Percentiles rank a stretch among this genome's conserved stretches.
phyloP scores from a whole-genome alignment of 2,797 vertebrate genomes.

The Centroberyx gerrardi region DNA sequence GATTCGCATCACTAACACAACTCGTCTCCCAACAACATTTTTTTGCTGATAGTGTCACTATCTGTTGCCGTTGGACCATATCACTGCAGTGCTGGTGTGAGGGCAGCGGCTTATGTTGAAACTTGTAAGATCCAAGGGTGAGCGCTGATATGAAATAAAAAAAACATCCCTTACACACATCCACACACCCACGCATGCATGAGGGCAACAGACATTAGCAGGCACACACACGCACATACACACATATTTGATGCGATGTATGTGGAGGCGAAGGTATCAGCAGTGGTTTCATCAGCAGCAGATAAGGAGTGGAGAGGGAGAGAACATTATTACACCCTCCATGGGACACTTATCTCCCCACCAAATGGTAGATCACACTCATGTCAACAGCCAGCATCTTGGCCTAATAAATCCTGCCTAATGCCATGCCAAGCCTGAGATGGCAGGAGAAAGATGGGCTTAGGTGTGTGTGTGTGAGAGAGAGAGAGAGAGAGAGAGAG shows the following conservation, averaged over 20 bases:
- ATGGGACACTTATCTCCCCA: constrained; percentile 83
- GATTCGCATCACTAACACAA: constrained; percentile 48
- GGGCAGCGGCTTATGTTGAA: constrained; percentile 53
- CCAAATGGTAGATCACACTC: constrained; percentile 84
- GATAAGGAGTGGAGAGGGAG: constrained; percentile 78
- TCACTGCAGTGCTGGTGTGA: constrained; percentile 34
- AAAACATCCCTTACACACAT: constrained; percentile 45
- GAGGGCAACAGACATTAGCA: constrained; percentile 34
- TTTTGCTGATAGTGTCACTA: constrained; percentile 35
- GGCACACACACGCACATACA: background rate
- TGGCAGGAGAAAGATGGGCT: constrained; percentile 67
- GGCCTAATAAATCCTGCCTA: constrained; percentile 84
- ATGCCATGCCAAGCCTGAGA: constrained; percentile 69
- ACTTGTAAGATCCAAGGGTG: constrained; percentile 49
- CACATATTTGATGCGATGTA: constrained; percentile 21
- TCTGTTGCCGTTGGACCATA: constrained; percentile 36
- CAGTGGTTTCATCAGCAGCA: constrained; percentile 78
- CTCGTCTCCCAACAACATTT: constrained; percentile 49
- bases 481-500: background rate
- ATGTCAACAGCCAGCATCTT: constrained; percentile 84
- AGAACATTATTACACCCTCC: constrained; percentile 85
- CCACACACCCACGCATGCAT: constrained; percentile 4
- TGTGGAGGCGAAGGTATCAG: constrained; percentile 62
- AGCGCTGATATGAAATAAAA: constrained; percentile 54
- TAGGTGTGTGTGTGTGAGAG: background rate